These are phyloP conservation scores for mouse (Mus musculus) DNA, from an alignment of 2,113 vertebrate genomes.

Conservation along the genomic window DNA sequence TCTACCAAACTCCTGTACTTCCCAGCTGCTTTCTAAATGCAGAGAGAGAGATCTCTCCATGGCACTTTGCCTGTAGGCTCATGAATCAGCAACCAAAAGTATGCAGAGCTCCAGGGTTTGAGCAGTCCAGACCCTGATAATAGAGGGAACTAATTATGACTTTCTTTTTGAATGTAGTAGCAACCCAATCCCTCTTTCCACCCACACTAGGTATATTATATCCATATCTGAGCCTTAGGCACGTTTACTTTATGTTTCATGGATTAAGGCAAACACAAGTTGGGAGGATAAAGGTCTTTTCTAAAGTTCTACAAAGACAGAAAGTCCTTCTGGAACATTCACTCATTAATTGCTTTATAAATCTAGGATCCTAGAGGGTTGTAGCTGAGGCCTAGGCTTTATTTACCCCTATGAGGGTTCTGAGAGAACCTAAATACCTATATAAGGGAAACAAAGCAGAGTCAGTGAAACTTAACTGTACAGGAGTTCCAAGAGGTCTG, in stretches of 20 bases:
- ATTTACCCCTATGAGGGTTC: slow-evolving; percentile 24
- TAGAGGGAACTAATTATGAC: not conserved
- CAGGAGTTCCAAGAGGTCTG: slow-evolving; percentile 26
- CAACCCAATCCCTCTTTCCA: slow-evolving; percentile 19
- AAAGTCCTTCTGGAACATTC: slow-evolving; percentile 32
- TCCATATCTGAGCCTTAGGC: slow-evolving; percentile 28
- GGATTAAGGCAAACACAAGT: slow-evolving; percentile 16
- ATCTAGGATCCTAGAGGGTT: slow-evolving; percentile 50
- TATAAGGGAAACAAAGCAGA: slow-evolving; percentile 56
- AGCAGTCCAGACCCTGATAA: slow-evolving; percentile 22
- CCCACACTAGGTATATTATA: slow-evolving; percentile 44
- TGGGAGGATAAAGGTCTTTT: slow-evolving; percentile 43
- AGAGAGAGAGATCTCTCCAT: slow-evolving; percentile 13
- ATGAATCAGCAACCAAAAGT: slow-evolving; percentile 53
- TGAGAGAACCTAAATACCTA: slow-evolving; percentile 25
- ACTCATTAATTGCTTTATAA: slow-evolving; percentile 36
- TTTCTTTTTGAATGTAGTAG: slow-evolving; percentile 16
- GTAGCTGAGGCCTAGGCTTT: slow-evolving; percentile 45
- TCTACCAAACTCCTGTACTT: slow-evolving; percentile 45
- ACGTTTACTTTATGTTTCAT: slow-evolving; percentile 50
- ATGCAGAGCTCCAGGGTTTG: not conserved
- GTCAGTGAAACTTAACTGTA: slow-evolving; percentile 8
- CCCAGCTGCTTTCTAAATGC: slow-evolving; percentile 17
- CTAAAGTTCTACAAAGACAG: slow-evolving; percentile 56
- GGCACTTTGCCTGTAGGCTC: slow-evolving; percentile 40